phyloP scores from a whole-genome alignment of 2,888 invertebrate genomes.

The Leucophenga maculata region DNA sequence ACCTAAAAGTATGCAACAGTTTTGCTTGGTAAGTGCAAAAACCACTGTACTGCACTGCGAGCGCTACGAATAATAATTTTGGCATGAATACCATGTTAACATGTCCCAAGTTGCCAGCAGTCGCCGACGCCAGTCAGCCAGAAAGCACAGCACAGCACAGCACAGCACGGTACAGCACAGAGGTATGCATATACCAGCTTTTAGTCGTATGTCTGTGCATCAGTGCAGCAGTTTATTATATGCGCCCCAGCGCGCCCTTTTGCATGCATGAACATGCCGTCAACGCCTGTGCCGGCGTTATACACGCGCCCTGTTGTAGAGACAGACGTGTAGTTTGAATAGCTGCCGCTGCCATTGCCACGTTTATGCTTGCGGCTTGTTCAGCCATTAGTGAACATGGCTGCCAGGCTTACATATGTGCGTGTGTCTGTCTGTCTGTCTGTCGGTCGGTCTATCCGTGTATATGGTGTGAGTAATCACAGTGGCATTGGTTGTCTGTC shows the following conservation, averaged over 20 bases:
- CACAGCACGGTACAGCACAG: neutral
- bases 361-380: slow-evolving; percentile 66
- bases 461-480: slow-evolving; percentile 31
- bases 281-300: neutral
- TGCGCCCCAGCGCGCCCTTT: slow-evolving; percentile 7
- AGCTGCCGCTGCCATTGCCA: neutral
- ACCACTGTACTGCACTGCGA: slow-evolving; percentile 37
- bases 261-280: slow-evolving; percentile 2
- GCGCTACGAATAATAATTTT: slow-evolving; percentile 68
- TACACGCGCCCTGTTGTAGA: neutral
- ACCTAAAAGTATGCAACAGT: slow-evolving; percentile 24
- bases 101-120: slow-evolving; percentile 65
- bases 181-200: neutral
- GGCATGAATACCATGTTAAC: slow-evolving; percentile 71
- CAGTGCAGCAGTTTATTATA: slow-evolving; percentile 22
- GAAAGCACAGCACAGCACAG: neutral
- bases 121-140: neutral
- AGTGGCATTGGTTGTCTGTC: slow-evolving; percentile 23
- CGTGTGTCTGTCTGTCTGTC: slow-evolving; percentile 28
- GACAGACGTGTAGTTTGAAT: neutral
- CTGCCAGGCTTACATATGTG: slow-evolving; percentile 30
- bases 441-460: slow-evolving; percentile 25
- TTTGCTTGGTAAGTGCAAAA: slow-evolving; percentile 7
- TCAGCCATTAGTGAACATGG: slow-evolving; percentile 70
- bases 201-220: neutral